Percentiles rank a stretch among this genome's conserved stretches.
Conservation (phyloP, 2,888 invertebrate genomes). For the Cephus spinipes region DNA sequence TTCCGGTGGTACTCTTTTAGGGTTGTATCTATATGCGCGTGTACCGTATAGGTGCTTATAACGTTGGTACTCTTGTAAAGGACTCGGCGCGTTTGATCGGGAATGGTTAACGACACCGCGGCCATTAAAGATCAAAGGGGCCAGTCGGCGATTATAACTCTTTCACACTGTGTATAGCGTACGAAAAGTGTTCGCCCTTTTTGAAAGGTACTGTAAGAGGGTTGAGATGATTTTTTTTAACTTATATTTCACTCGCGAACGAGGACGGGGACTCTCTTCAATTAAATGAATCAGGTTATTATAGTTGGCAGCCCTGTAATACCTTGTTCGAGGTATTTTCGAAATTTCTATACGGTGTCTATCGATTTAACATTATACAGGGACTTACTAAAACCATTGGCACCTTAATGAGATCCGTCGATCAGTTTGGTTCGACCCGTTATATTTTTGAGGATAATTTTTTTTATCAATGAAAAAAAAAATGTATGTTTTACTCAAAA, state of each 20-base stretch:
- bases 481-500: neutral
- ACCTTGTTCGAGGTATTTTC: neutral
- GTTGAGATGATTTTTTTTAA: conserved; percentile 12
- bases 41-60: neutral
- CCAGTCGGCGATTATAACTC: conserved; percentile 6
- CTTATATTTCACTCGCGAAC: conserved; percentile 2
- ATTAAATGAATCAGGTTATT: neutral
- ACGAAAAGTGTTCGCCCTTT: neutral
- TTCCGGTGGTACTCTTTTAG: neutral
- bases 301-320: neutral
- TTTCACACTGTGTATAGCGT: neutral
- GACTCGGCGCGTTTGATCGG: neutral
- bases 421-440: neutral
- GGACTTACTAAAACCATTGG: neutral
- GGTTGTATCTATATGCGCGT: neutral
- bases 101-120: neutral
- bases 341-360: neutral
- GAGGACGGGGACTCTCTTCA: neutral
- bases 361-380: neutral
- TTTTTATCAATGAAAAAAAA: neutral
- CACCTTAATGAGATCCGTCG: neutral
- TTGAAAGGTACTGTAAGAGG: neutral
- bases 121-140: conserved; percentile 5
- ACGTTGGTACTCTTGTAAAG: neutral
- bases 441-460: neutral